phyloP scores from a whole-genome alignment of 2,797 vertebrate species.

The Bradypodion ventrale region DNA sequence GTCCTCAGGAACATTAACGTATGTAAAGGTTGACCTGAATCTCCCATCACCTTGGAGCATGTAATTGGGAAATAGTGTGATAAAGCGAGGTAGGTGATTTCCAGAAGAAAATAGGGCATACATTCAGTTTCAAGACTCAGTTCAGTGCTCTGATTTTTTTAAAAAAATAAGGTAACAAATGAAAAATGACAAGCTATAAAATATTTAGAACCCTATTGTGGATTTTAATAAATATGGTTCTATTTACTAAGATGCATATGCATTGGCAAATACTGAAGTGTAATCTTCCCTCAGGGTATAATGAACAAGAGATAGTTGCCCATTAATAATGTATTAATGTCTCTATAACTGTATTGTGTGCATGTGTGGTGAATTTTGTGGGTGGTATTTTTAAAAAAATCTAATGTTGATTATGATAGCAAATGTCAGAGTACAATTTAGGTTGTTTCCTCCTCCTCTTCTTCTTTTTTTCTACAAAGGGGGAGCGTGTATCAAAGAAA shows the following conservation, averaged over 20 bases:
- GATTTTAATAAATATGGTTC: conserved; percentile 25
- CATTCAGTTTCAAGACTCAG: neutral
- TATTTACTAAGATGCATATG: conserved; percentile 15
- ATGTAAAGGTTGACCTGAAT: neutral
- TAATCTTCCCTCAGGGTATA: conserved; percentile 26
- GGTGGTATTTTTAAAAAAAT: neutral
- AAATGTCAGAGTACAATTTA: conserved; percentile 47
- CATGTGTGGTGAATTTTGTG: neutral
- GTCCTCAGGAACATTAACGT: neutral
- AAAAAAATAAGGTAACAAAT: neutral
- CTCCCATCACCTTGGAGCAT: no score
- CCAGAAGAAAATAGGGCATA: neutral
- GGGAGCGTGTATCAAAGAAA: conserved; percentile 39
- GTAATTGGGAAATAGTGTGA: neutral
- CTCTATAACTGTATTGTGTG: conserved; percentile 4
- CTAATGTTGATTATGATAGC: conserved; percentile 48
- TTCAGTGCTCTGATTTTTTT: neutral
- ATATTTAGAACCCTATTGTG: conserved; percentile 5
- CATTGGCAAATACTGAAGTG: conserved; percentile 25
- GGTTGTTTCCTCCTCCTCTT: conserved; percentile 36
- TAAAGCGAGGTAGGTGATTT: neutral
- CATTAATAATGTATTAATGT: conserved; percentile 25
- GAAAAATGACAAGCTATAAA: conserved; percentile 11
- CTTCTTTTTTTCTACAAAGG: conserved; percentile 9
- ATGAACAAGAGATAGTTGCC: conserved; percentile 1